Evolutionary conservation across 2,113 vertebrate species (phyloP).

Genomic region (Cyanocitta stelleri): DNA sequence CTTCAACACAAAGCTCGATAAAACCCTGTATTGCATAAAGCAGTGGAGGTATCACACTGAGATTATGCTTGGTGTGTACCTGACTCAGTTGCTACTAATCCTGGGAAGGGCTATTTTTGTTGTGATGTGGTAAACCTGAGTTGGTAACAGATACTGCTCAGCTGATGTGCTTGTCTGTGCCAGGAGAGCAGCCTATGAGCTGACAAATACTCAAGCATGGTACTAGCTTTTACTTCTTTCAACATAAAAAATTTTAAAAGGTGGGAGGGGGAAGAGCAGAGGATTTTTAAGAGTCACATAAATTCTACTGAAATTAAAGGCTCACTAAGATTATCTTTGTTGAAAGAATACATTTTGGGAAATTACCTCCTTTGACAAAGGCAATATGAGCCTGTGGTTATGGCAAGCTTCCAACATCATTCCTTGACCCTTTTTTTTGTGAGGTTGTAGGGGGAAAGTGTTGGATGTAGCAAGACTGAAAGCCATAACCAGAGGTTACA

Average conservation of each 20-base stretch:
- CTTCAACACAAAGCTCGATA: neutral
- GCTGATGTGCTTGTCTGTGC: fast-evolving
- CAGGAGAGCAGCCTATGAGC: fast-evolving
- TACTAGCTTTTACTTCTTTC: too few relatives aligned
- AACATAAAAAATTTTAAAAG: neutral
- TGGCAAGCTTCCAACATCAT: fast-evolving
- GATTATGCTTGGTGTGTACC: fast-evolving
- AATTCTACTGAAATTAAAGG: neutral
- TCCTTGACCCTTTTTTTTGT: fast-evolving
- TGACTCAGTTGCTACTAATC: fast-evolving
- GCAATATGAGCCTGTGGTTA: fast-evolving
- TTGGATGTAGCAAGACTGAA: neutral
- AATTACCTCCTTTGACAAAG: fast-evolving
- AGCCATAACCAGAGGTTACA: neutral
- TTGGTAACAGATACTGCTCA: neutral
- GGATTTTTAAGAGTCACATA: neutral
- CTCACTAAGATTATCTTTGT: neutral
- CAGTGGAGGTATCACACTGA: fast-evolving
- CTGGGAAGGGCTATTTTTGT: neutral
- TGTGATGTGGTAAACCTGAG: neutral
- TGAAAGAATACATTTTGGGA: neutral
- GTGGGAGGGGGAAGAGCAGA: neutral
- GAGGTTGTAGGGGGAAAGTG: neutral
- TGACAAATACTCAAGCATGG: fast-evolving
- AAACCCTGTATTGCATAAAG: fast-evolving